A percentile compares a stretch with the other conserved stretches of the same genome.
These are phyloP conservation scores for Metalampra italica DNA, from an alignment of 2,888 invertebrate genomes.

Conservation along the genomic window DNA sequence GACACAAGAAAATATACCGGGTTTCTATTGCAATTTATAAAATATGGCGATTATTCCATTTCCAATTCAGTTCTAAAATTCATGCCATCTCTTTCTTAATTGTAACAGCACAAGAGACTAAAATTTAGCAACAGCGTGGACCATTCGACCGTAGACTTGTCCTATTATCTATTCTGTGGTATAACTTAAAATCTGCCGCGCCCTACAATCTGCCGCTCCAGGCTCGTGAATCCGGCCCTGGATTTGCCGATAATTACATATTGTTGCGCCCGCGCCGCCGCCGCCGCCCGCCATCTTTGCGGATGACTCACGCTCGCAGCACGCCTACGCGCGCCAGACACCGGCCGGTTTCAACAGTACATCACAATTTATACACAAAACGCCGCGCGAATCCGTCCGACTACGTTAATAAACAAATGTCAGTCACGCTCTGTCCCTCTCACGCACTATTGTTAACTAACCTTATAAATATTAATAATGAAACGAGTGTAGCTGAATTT, in stretches of 20 bases:
- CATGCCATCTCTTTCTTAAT: no score
- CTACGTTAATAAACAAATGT: slow-evolving; percentile 6
- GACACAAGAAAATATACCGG: no score
- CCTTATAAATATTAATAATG: slow-evolving; percentile 6
- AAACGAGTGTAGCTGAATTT: slow-evolving; percentile 4
- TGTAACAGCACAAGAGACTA: no score
- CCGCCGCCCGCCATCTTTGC: slow-evolving; percentile 57
- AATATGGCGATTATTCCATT: no score
- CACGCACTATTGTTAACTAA: slow-evolving; percentile 5
- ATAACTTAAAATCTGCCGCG: no score
- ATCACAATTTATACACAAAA: slow-evolving; percentile 46
- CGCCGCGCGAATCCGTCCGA: neutral
- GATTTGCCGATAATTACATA: neutral
- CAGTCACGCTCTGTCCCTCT: slow-evolving; percentile 1
- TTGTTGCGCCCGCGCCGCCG: slow-evolving; percentile 27
- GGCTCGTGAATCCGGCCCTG: no score
- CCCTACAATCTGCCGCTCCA: no score
- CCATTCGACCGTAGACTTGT: no score
- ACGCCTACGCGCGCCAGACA: slow-evolving; percentile 54
- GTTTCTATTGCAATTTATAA: no score
- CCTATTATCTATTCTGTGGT: no score
- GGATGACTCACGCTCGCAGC: slow-evolving; percentile 36
- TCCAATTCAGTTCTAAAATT: no score
- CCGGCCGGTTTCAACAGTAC: slow-evolving; percentile 36
- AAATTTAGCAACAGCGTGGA: no score